A percentile compares a stretch with the other conserved stretches of the same genome.
These are phyloP conservation scores for Entelurus aequoreus DNA, from an alignment of 2,113 vertebrate genomes.

Conservation along the genomic window DNA sequence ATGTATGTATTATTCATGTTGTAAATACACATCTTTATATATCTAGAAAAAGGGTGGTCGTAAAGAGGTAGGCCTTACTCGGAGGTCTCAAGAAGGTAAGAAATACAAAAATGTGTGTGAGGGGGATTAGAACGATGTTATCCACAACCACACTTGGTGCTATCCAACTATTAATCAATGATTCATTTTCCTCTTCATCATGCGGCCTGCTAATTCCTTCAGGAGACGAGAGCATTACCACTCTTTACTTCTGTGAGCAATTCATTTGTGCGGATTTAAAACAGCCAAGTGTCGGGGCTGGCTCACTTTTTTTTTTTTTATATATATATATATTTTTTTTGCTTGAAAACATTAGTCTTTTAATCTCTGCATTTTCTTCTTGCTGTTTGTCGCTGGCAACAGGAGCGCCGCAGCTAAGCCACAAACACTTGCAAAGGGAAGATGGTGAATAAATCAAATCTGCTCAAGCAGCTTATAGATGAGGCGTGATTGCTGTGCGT, in stretches of 20 bases:
- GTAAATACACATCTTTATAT: too few species aligned
- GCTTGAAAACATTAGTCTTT: conserved; percentile 66
- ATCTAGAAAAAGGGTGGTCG: too few species aligned
- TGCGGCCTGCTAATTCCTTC: conserved; percentile 64
- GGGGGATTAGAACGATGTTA: conserved; percentile 49
- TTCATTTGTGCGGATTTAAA: conserved; percentile 67
- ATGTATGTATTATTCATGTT: too few species aligned
- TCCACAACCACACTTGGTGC: conserved; percentile 46
- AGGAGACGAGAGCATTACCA: conserved; percentile 68
- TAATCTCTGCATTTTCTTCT: conserved; percentile 65
- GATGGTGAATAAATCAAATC: conserved; percentile 58
- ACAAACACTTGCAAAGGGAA: conserved; percentile 54
- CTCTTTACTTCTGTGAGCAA: conserved; percentile 66
- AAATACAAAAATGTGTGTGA: too few species aligned
- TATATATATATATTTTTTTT: conserved; percentile 26
- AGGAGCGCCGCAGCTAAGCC: conserved; percentile 53
- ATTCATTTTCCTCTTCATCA: conserved; percentile 55
- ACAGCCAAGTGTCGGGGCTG: conserved; percentile 60
- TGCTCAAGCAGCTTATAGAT: conserved; percentile 62
- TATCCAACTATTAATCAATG: conserved; percentile 62
- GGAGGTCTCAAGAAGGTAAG: too few species aligned
- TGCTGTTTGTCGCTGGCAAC: conserved; percentile 37
- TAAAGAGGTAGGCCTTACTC: too few species aligned
- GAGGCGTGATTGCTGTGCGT: conserved; percentile 41
- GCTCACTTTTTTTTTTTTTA: conserved; percentile 43